Percentiles rank a stretch among this genome's conserved stretches.
Evolutionary conservation across 1,140 invertebrate species (phyloP).

Genomic region (Pseudomyrmex pallidus): DNA sequence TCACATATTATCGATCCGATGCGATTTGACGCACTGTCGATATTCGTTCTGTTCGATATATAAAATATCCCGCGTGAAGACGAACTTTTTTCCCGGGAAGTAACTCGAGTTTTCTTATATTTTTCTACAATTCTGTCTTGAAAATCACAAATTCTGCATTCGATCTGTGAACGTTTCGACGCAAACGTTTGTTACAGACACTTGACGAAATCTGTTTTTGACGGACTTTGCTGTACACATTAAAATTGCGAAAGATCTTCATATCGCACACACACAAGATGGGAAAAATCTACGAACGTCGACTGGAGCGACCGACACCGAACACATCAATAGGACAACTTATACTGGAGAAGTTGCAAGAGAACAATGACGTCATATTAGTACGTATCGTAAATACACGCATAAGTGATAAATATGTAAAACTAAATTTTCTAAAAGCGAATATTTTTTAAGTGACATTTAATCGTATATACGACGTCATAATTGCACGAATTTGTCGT

Average conservation of each 20-base stretch:
- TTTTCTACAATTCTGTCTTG: too few relatives aligned
- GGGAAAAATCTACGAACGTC: constrained; percentile 54
- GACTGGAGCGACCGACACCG: neutral
- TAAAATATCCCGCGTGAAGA: too few relatives aligned
- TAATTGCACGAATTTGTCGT: neutral
- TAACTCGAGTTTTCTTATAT: too few relatives aligned
- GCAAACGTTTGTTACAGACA: too few relatives aligned
- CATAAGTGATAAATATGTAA: neutral
- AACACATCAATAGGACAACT: constrained; percentile 65
- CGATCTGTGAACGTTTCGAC: too few relatives aligned
- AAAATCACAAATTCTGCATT: too few relatives aligned
- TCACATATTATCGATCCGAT: neutral
- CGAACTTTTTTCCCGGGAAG: too few relatives aligned
- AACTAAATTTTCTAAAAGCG: constrained; percentile 1
- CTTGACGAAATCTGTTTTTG: too few relatives aligned
- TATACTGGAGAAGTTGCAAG: constrained; percentile 48
- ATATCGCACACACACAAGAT: constrained; percentile 16
- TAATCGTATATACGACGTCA: neutral
- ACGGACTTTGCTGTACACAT: too few relatives aligned
- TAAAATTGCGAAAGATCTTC: too few relatives aligned
- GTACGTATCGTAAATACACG: constrained; percentile 45
- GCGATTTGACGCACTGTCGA: neutral
- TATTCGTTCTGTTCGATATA: neutral
- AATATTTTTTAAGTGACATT: too few relatives aligned
- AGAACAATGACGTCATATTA: constrained; percentile 39